phyloP scores from a whole-genome alignment of 2,888 invertebrate genomes.

The Latrodectus elegans region DNA sequence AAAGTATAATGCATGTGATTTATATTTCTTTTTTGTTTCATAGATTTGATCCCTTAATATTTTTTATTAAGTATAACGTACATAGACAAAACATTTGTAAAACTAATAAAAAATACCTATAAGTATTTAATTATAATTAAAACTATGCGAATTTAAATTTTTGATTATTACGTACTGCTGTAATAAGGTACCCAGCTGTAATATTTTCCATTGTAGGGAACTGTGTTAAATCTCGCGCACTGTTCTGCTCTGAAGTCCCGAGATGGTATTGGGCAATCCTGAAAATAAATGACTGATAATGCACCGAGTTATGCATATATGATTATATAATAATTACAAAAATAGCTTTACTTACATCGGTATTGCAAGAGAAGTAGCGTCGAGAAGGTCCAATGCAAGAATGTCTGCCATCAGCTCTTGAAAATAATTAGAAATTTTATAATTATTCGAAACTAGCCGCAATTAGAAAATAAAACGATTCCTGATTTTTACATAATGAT shows the following conservation, averaged over 20 bases:
- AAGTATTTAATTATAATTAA: too few relatives aligned
- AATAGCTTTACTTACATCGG: constrained; percentile 6
- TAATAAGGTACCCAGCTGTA: constrained; percentile 94
- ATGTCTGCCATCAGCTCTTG: constrained; percentile 78
- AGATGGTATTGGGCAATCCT: constrained; percentile 87
- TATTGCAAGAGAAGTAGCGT: constrained; percentile 92
- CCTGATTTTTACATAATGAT: too few relatives aligned
- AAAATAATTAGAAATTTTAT: constrained; percentile 75
- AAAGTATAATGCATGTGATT: too few relatives aligned
- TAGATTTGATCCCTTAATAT: too few relatives aligned
- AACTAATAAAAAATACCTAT: too few relatives aligned
- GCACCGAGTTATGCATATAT: background rate
- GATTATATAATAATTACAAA: background rate
- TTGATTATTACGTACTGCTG: constrained; percentile 75
- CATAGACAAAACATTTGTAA: too few relatives aligned
- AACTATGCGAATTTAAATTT: too few relatives aligned
- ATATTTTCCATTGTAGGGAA: constrained; percentile 86
- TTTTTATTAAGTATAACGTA: too few relatives aligned
- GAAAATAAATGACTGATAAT: constrained; percentile 70
- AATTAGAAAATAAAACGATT: background rate
- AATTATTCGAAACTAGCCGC: background rate
- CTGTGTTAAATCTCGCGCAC: constrained; percentile 88
- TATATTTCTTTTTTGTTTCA: too few relatives aligned
- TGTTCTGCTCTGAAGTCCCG: constrained; percentile 91
- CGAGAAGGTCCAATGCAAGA: constrained; percentile 86